Evolutionary conservation across 2,797 vertebrate species (phyloP), one percentile per base, ranked within the genome.

Genomic region (Myotis pilosus): DNA sequence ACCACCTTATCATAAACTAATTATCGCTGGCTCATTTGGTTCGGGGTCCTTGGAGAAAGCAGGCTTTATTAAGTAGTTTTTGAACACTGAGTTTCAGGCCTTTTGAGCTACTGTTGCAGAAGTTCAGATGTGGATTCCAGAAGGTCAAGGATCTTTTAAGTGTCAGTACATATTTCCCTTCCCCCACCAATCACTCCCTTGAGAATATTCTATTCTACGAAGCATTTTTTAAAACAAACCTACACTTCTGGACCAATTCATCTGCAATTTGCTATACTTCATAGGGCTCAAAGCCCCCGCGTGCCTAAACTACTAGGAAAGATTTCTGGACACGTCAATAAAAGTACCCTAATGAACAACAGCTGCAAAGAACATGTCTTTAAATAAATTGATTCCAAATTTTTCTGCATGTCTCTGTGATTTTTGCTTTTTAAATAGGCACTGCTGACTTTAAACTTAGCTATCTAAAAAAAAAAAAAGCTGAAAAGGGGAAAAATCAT

Each of bases 211-310:
- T 92, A 96, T 95, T 96, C 97, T 97, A 95, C 62, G 91, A 97
- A 96, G 94, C 72, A 38, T 85, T 96, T 97, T 11, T 92, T 33
- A 62, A 92, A 79, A 90, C 47, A 95, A 44, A 96, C 96, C 84
- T 94, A 97, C 96, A 97, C 97, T 97, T 85, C 82, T 95, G 97
- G 97, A 98, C 95, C 98, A 98, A 98, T 98, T 98, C 96, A 98
- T 98, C 97, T 98, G 92, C 96, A 98, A 98, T 98, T 98, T 98
- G 97, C 98, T 98, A 95, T 98, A 98, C 97, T 97, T 97, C 95
- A 93, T 94, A 97, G 88, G 28, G 95, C 98, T 98, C 96, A 98
- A 97, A 98, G 93, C 84, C 96, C 97, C 97, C 96, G 97, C 96
- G 95, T 98, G 98, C 98, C 93, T 97, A 97, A 98, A 95, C 96